Conservation (phyloP, 2,797 vertebrate genomes). For the Chrysocyon brachyurus region DNA sequence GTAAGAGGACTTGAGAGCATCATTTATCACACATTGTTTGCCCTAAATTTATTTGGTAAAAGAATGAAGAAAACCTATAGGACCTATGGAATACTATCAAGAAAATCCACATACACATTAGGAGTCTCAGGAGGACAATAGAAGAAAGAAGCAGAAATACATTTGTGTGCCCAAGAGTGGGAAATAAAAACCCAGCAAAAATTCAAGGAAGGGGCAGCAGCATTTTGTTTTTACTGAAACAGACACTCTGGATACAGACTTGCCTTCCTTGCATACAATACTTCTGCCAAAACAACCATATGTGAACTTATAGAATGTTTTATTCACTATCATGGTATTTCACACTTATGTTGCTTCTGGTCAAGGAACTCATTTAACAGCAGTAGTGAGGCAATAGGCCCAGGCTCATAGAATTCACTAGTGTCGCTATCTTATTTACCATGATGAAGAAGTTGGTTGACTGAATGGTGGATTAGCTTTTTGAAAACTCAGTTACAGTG, state of each 20-base stretch:
- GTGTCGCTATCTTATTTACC: background rate
- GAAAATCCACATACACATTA: background rate
- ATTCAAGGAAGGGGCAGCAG: background rate
- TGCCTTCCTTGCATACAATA: background rate
- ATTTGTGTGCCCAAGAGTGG: background rate
- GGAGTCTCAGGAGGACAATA: background rate
- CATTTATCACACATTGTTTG: background rate
- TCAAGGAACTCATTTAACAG: background rate
- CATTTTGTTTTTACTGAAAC: background rate
- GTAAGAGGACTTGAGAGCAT: background rate
- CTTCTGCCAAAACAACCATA: background rate
- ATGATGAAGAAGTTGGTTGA: background rate
- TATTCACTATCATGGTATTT: background rate
- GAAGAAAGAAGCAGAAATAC: background rate
- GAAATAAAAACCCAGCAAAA: background rate
- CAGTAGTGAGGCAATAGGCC: background rate
- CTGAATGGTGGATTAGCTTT: background rate
- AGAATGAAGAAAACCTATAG: background rate
- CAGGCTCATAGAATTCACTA: background rate
- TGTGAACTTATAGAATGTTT: background rate
- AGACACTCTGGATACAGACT: background rate
- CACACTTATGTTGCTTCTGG: background rate
- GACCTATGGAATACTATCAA: background rate
- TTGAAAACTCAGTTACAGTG: background rate
- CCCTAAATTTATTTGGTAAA: background rate